Conservation (phyloP, 2,797 vertebrate species). For the Typhlichthys subterraneus region DNA sequence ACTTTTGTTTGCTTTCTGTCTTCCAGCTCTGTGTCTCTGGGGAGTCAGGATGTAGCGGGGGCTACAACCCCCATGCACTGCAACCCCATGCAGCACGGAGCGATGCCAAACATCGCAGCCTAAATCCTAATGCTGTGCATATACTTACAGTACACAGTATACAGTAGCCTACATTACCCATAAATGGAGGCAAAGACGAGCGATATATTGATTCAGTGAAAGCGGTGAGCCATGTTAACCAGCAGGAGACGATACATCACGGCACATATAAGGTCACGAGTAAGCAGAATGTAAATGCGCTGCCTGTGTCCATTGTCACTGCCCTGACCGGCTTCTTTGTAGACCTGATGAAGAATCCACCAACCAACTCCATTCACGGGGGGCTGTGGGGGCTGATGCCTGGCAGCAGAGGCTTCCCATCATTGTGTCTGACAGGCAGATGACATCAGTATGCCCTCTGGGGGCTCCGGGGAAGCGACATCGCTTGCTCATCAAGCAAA, state of each 20-base stretch:
- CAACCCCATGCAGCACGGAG: too few relatives aligned
- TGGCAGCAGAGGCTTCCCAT: constrained; percentile 56
- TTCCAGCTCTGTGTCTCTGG: constrained; percentile 55
- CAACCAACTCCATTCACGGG: constrained; percentile 44
- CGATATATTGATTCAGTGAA: constrained; percentile 30
- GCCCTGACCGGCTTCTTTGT: constrained; percentile 43
- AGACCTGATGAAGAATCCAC: constrained; percentile 56
- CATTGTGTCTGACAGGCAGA: constrained; percentile 67
- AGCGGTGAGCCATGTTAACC: constrained; percentile 14
- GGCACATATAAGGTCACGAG: constrained; percentile 20
- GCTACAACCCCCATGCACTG: too few relatives aligned
- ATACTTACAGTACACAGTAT: too few relatives aligned
- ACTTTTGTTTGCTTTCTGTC: constrained; percentile 56
- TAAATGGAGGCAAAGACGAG: constrained; percentile 22
- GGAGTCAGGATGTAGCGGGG: constrained; percentile 31
- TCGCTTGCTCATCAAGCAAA: constrained; percentile 75
- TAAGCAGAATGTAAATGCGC: constrained; percentile 46
- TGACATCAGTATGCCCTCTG: constrained; percentile 71
- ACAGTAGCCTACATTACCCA: too few relatives aligned
- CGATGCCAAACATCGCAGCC: too few relatives aligned
- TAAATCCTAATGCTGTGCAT: too few relatives aligned
- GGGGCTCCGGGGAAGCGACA: constrained; percentile 55
- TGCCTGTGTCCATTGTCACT: constrained; percentile 33
- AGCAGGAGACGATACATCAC: constrained; percentile 22
- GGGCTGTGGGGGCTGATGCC: neutral